Conservation (phyloP, 2,113 vertebrate species). For the Saimiri boliviensis region DNA sequence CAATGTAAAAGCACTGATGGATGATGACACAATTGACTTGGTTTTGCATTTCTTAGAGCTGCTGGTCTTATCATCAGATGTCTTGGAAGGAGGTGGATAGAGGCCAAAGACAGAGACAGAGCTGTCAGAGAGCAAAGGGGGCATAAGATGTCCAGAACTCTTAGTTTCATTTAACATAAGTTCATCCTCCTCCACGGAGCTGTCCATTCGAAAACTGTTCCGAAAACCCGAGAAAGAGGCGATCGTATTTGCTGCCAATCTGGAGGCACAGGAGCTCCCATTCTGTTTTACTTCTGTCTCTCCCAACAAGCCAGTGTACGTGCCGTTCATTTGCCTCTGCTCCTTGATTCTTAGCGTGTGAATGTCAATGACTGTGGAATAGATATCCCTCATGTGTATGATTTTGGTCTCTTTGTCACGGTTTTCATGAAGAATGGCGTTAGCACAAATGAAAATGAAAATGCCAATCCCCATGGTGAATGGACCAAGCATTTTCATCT, state of each 20-base stretch:
- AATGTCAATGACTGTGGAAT: slow-evolving; percentile 98
- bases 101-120: slow-evolving; percentile 86
- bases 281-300: slow-evolving; percentile 85
- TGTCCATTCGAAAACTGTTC: slow-evolving; percentile 83
- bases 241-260: slow-evolving; percentile 88
- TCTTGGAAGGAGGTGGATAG: slow-evolving; percentile 84
- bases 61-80: slow-evolving; percentile 84
- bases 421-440: slow-evolving; percentile 98
- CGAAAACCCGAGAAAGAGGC: slow-evolving; percentile 86
- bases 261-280: slow-evolving; percentile 84
- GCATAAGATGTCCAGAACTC: slow-evolving; percentile 83
- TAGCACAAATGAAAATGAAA: slow-evolving; percentile 99
- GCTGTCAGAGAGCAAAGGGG: slow-evolving; percentile 89
- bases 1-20: slow-evolving; percentile 96
- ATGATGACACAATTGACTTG: slow-evolving; percentile 97
- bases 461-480: slow-evolving; percentile 99
- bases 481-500: slow-evolving; percentile 99
- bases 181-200: slow-evolving; percentile 91
- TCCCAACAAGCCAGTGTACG: slow-evolving; percentile 83
- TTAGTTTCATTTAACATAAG: slow-evolving; percentile 85
- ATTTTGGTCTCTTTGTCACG: slow-evolving; percentile 99
- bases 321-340: slow-evolving; percentile 88
- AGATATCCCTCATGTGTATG: slow-evolving; percentile 99
- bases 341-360: slow-evolving; percentile 93
- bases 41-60: slow-evolving; percentile 91